Base-by-base conservation (phyloP, 2,113 vertebrate species). In the Acanthochromis polyacanthus region DNA sequence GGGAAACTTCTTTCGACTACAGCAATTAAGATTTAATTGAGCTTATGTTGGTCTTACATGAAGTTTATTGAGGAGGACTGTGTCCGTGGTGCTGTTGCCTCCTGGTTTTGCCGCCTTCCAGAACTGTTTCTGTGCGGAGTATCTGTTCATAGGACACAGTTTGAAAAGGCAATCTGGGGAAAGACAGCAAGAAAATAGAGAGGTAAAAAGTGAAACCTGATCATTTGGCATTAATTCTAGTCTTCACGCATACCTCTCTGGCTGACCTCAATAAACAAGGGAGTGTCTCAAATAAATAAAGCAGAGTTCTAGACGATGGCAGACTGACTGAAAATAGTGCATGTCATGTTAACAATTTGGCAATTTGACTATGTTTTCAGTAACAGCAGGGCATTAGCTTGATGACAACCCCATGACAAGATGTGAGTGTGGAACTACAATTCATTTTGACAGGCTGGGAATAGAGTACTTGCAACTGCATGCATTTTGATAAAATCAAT, bases 41-140 rank as follows among this genome's bases (percentile, higher is more conserved):
- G 20, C 95, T 4, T 10, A 50, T 19, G 30, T 40, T 11, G 5
- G 22, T 32, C 96, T 85, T 89, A 99, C 98, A 0, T 99, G 98
- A 68, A 99, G 91, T 72, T 99, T 99, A 78, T 95, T 99, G 73
- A 99, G 97, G 4, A 99, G 95, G 38, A 99, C 95, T 0, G 98
- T 95, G 60, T 99, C 98, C 0, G 98, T 99, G 0, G 97, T 99
- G 91, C 93, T 99, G 94, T 97, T 99, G 22, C 96, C 97, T 23
- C 98, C 98, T 0, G 98, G 98, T 83, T 99, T 99, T 1, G 98
- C 98, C 0, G 98, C 98, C 75, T 99, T 99, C 98, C 98, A 99
- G 92, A 99, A 99, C 93, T 99, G 98, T 90, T 99, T 99, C 83
- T 99, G 98, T 58, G 98, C 98, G 0, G 98, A 99, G 90, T 99